Percentiles rank a stretch among this genome's conserved stretches.
Evolutionary conservation across 2,797 vertebrate species (phyloP).

Genomic region (Lacerta bilineata): DNA sequence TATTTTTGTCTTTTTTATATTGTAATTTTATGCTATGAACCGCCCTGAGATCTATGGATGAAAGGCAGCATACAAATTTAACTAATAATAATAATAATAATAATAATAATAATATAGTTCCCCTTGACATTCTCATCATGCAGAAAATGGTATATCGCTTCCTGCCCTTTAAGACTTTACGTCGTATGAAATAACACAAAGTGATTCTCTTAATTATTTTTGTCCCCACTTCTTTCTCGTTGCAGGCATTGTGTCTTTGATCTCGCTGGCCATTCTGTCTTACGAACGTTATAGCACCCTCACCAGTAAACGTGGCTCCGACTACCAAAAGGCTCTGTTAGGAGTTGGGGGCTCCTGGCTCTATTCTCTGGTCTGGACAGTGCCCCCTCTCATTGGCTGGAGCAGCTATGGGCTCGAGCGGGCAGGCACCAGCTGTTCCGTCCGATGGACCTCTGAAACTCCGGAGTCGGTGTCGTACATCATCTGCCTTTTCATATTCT

Average conservation of each 20-base stretch:
- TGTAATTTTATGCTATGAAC: too few relatives aligned
- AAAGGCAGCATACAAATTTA: too few relatives aligned
- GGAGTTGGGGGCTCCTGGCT: slow-evolving; percentile 87
- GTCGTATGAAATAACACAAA: background rate
- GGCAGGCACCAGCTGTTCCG: slow-evolving; percentile 90
- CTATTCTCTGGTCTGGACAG: slow-evolving; percentile 90
- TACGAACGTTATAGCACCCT: slow-evolving; percentile 92
- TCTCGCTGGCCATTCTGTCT: slow-evolving; percentile 89
- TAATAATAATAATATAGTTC: slow-evolving; percentile 5
- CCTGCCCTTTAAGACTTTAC: slow-evolving; percentile 9
- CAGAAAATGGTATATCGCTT: background rate
- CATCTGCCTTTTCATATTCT: slow-evolving; percentile 92
- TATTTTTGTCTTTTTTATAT: too few relatives aligned
- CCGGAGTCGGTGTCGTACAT: slow-evolving; percentile 87
- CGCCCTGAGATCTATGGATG: too few relatives aligned
- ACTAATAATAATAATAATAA: too few relatives aligned
- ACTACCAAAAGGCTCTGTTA: slow-evolving; percentile 85
- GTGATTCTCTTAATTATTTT: background rate
- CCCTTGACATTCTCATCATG: background rate
- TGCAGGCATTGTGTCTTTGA: slow-evolving; percentile 90
- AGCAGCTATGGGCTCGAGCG: slow-evolving; percentile 89
- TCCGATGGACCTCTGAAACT: slow-evolving; percentile 86
- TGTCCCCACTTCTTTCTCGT: background rate
- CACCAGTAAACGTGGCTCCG: slow-evolving; percentile 83
- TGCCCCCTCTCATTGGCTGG: slow-evolving; percentile 91